phyloP scores from a whole-genome alignment of 2,797 vertebrate species.

The Lateolabrax maculatus region DNA sequence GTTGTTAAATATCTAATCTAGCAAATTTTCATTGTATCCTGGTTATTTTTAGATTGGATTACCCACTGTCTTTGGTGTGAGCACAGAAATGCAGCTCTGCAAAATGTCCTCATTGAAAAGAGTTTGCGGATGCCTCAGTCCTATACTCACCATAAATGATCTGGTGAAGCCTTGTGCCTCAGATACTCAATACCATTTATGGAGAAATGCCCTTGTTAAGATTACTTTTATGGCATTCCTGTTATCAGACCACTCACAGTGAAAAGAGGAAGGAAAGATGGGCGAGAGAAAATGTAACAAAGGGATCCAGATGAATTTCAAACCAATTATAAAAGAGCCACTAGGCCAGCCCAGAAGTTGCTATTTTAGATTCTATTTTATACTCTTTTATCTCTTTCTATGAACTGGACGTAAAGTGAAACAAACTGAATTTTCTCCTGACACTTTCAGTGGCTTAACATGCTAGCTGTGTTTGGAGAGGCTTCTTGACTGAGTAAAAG shows the following conservation, averaged over 20 bases:
- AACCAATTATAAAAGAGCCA: constrained; percentile 24
- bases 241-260: constrained; percentile 24
- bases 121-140: neutral
- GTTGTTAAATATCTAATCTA: constrained; percentile 5
- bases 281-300: constrained; percentile 26
- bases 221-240: constrained; percentile 42
- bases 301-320: constrained; percentile 41
- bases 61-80: neutral
- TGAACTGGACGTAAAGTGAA: constrained; percentile 41
- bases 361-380: constrained; percentile 27
- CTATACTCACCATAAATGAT: neutral
- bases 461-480: constrained; percentile 1
- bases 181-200: constrained; percentile 13
- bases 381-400: constrained; percentile 32
- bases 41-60: constrained; percentile 13
- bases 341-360: neutral
- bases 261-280: constrained; percentile 3
- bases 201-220: constrained; percentile 30
- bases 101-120: constrained; percentile 1
- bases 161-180: neutral
- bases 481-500: constrained; percentile 8
- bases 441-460: constrained; percentile 19
- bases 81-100: neutral
- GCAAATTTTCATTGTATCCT: neutral
- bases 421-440: constrained; percentile 6